Evolutionary conservation across 2,797 vertebrate genomes (phyloP), one percentile per base, ranked within the genome.

Genomic region (Holocentrus rufus): DNA sequence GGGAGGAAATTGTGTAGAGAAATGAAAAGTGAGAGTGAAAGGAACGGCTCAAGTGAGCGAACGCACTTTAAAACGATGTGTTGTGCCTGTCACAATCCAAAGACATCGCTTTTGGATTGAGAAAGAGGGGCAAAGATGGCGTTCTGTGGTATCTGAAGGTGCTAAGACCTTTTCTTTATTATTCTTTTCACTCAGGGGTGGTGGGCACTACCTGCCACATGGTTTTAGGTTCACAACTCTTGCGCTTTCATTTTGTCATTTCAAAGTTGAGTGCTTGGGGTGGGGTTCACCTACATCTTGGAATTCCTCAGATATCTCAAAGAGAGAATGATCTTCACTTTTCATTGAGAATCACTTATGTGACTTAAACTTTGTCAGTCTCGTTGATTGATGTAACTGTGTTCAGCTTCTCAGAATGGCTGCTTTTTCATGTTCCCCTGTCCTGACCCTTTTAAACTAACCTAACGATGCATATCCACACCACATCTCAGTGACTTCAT

Each of bases 61-160:
- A 82, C 80, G 92, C 92, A 93, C 93, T 94, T 94, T 94, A 89
- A 85, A 69, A 70, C 79, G 18, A 74, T 64, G 80, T 88, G 84
- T 85, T 68, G 85, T 88, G 88, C 85, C 87, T 86, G 85, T 91
- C 76, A 31, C 77, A 77, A 77, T 88, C 82, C 76, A 71, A 72
- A 79, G 67, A 82, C 55, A 3, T 31, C 1, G 20, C 78, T 65
- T 75, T 79, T 77, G 85, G 85, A 65, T 77, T 85, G 82, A 79
- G 74, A 61, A 36, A 65, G 80, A 86, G 79, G 58, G 81, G 63
- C 73, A 83, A 79, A 78, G 66, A 74, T 77, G 76, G 72, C 15
- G 44, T 84, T 83, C 63, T 83, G 75, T 77, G 77, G 81, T 80
- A 67, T 85, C 77, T 71, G 90, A 92, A 27, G 89, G 91, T 92